phyloP scores from a whole-genome alignment of 1,140 invertebrate genomes.

The Saccostrea cuccullata region DNA sequence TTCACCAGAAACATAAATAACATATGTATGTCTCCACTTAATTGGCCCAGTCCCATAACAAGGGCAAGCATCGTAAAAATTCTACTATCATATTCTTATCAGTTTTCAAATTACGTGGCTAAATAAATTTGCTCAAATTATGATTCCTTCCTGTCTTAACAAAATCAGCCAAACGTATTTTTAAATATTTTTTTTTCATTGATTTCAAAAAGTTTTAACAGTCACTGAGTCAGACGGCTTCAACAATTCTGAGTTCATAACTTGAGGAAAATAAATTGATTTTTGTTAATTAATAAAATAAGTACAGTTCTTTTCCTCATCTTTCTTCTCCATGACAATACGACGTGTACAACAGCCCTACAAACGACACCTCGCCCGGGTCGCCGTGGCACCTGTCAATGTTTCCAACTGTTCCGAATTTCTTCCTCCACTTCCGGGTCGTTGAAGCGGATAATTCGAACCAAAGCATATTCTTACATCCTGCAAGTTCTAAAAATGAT shows the following conservation, averaged over 20 bases:
- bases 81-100: no score
- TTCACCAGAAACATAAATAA: no score
- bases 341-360: constrained; percentile 4
- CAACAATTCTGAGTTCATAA: no score
- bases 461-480: background rate
- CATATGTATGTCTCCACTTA: no score
- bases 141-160: background rate
- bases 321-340: background rate
- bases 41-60: no score
- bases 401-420: background rate
- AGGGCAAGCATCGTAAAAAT: no score
- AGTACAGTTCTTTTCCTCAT: background rate
- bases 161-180: background rate
- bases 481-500: no score
- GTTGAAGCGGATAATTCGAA: background rate
- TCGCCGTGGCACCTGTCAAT: background rate
- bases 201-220: no score
- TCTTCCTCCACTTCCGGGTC: background rate
- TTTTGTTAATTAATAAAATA: background rate
- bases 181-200: no score
- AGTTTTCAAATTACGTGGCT: no score
- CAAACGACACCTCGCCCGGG: background rate
- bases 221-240: no score
- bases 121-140: no score
- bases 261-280: background rate